Conservation (phyloP, 2,113 vertebrate genomes). For the Atlantisia rogersi region DNA sequence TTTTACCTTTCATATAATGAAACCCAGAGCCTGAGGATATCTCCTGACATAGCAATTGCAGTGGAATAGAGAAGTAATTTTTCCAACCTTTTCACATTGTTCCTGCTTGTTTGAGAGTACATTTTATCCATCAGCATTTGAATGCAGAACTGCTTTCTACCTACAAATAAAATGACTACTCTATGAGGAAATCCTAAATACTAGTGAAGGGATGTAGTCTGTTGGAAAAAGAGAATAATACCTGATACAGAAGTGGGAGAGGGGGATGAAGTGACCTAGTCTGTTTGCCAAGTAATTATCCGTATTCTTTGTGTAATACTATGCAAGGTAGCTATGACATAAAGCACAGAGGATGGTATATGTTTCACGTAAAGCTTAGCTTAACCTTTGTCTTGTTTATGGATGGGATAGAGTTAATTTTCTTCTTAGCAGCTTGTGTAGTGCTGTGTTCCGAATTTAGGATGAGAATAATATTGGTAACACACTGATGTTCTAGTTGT, state of each 20-base stretch:
- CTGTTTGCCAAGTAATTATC: not conserved
- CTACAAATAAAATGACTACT: not conserved
- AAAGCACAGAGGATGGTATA: not conserved
- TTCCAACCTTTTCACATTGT: not conserved
- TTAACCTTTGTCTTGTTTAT: not conserved
- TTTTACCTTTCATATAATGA: conserved; percentile 17
- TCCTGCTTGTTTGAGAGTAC: not conserved
- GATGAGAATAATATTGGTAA: too few species aligned
- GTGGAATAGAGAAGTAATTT: not conserved
- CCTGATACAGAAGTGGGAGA: not conserved
- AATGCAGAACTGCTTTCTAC: not conserved
- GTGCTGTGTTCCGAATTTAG: too few species aligned
- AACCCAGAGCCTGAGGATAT: not conserved
- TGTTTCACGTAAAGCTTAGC: not conserved
- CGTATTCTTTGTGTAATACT: not conserved
- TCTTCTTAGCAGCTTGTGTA: too few species aligned
- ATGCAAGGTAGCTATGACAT: not conserved
- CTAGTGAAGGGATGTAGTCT: not conserved
- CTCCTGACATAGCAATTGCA: not conserved
- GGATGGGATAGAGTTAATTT: too few species aligned
- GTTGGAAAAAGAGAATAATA: not conserved
- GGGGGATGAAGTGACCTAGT: not conserved
- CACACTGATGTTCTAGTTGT: too few species aligned
- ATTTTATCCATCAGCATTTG: not conserved
- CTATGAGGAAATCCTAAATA: not conserved